Percentiles rank a stretch among this genome's conserved stretches.
Conservation (phyloP, 1,140 invertebrate genomes). For the Amyelois transitella region DNA sequence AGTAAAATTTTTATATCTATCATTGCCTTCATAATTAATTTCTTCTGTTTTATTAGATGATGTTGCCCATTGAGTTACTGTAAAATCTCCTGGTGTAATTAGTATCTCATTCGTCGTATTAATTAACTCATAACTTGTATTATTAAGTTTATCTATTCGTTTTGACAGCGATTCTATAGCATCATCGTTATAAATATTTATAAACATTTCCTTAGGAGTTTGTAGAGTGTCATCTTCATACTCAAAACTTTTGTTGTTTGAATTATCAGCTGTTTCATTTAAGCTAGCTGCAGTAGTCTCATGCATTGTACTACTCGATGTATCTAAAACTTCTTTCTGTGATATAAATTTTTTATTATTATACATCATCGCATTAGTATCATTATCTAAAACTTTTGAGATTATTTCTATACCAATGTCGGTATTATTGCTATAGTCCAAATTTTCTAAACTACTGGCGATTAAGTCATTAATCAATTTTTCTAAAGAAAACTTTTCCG, state of each 20-base stretch:
- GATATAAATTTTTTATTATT: not conserved
- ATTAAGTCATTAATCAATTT: slow-evolving; percentile 47
- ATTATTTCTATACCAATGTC: slow-evolving; percentile 12
- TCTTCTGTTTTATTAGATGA: too few species aligned
- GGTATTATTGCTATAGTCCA: not conserved
- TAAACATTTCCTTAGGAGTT: slow-evolving; percentile 18
- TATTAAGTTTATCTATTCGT: slow-evolving; percentile 41
- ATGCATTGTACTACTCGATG: not conserved
- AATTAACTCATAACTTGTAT: slow-evolving; percentile 33
- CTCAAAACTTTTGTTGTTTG: not conserved
- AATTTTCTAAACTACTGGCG: slow-evolving; percentile 28
- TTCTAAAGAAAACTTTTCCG: too few species aligned
- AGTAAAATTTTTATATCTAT: too few species aligned
- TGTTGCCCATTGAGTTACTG: too few species aligned
- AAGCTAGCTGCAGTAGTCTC: not conserved
- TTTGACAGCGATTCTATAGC: slow-evolving; percentile 31
- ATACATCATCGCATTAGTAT: not conserved
- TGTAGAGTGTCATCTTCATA: not conserved
- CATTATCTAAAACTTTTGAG: not conserved
- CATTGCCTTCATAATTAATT: too few species aligned
- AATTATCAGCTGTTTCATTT: not conserved
- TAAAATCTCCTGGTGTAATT: not conserved
- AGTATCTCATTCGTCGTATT: not conserved
- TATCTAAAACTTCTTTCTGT: not conserved
- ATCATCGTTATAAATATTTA: not conserved